Evolutionary conservation across 1,140 invertebrate genomes (phyloP), one percentile per base, ranked within the genome.

Genomic region (Drosophila bocqueti): DNA sequence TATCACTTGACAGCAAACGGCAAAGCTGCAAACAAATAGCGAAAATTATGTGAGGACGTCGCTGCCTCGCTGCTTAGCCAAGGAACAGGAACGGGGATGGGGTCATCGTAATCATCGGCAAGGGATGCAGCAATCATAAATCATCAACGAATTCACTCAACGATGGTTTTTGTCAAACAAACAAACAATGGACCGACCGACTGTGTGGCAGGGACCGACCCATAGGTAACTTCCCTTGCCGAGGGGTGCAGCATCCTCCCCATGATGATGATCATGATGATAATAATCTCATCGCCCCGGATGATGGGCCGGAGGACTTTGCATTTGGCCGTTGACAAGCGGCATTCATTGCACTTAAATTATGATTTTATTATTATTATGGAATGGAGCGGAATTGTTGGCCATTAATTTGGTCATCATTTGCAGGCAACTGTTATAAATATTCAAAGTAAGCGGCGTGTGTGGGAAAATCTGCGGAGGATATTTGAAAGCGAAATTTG

Each of bases 341-440:
- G 66, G 85, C 72, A 85, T 90, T 90, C 85, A 90, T 90, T 90
- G 86, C 76, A 64, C 79, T 78, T 90, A 90, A 90, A 90, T 90
- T 90, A 90, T 90, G 81, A 91, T 90, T 91, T 86, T 90, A 90
- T 90, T 90, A 90, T 89, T 73, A 90, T 90, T 61, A 85, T 45
- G 54, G 68, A 63, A 81, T 55, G 49, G 47, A 68, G 58, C 69
- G 61, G 66, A 60, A 61, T 78, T 49, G 83, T 62, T 60, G 73
- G 79, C 79, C 79, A 90, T 90, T 83, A 86, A 91, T 90, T 81
- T 80, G 82, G 76, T 76, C 71, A 83, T 91, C 86, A 90, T 73
- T 80, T 75, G 73, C 86, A 90, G 86, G 76, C 82, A 72, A 85
- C 58, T 69, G 67, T 64, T 81, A 64, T 84, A 81, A 89, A 89